These are phyloP conservation scores for Trichopria drosophilae DNA, from an alignment of 2,888 invertebrate genomes.

Conservation along the genomic window DNA sequence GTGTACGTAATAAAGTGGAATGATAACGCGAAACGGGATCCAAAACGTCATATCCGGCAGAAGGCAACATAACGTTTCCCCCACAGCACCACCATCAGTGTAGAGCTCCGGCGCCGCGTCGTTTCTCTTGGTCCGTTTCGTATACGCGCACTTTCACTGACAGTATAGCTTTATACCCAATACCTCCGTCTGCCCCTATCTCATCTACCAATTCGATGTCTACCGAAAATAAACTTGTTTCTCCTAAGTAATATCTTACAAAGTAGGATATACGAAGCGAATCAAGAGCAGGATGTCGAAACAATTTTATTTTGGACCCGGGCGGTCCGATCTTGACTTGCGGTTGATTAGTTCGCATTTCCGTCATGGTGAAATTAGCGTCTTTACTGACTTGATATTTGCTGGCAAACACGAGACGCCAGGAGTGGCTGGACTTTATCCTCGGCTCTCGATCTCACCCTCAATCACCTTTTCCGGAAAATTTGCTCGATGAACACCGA, in stretches of 20 bases:
- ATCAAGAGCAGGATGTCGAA: slow-evolving; percentile 39
- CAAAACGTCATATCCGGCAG: slow-evolving; percentile 43
- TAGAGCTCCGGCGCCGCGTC: slow-evolving; percentile 15
- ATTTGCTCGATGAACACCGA: slow-evolving; percentile 5
- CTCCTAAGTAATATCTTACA: slow-evolving; percentile 36
- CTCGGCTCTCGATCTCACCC: slow-evolving; percentile 18
- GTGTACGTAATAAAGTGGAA: slow-evolving; percentile 43
- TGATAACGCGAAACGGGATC: slow-evolving; percentile 46
- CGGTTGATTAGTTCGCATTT: slow-evolving; percentile 51
- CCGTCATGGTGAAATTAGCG: slow-evolving; percentile 54
- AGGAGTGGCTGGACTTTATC: slow-evolving; percentile 7
- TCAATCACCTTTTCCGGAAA: too few relatives aligned
- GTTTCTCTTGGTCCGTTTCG: slow-evolving; percentile 7
- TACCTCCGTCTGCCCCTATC: too few relatives aligned
- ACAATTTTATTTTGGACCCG: slow-evolving; percentile 53
- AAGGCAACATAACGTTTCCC: slow-evolving; percentile 34
- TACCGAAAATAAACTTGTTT: slow-evolving; percentile 31
- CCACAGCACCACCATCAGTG: slow-evolving; percentile 27
- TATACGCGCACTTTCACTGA: not conserved
- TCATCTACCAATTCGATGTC: too few relatives aligned
- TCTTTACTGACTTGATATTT: slow-evolving; percentile 20
- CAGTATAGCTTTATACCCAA: too few relatives aligned
- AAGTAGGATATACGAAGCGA: slow-evolving; percentile 39
- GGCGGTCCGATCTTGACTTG: slow-evolving; percentile 55
- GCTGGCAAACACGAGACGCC: slow-evolving; percentile 11